phyloP scores from a whole-genome alignment of 2,797 vertebrate genomes.

The Falco cherrug region DNA sequence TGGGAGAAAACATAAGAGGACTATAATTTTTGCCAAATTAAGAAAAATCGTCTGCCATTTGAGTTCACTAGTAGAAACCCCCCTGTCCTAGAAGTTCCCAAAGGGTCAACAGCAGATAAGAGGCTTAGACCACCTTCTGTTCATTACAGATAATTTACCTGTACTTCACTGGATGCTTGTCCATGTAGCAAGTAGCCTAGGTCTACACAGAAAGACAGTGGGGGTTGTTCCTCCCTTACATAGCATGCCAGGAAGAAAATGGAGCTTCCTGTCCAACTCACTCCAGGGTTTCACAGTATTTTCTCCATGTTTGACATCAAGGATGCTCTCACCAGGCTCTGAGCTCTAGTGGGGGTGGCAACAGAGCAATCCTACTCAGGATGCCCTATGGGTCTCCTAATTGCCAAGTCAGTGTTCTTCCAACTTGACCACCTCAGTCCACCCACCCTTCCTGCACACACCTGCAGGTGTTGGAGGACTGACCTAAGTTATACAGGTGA shows the following conservation, averaged over 20 bases:
- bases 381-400: neutral
- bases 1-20: neutral
- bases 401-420: neutral
- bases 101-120: neutral
- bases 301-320: neutral
- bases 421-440: neutral
- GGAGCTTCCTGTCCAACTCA: neutral
- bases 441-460: neutral
- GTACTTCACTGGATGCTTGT: neutral
- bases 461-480: fast-evolving
- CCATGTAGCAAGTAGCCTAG: neutral
- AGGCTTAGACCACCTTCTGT: neutral
- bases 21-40: neutral
- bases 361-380: neutral
- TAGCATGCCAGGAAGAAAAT: neutral
- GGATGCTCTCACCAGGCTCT: neutral
- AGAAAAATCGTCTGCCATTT: fast-evolving
- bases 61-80: neutral
- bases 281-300: neutral
- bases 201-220: neutral
- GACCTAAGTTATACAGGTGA: neutral
- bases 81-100: neutral
- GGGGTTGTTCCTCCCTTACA: neutral
- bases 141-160: neutral
- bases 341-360: neutral